Evolutionary conservation across 64 coral and sea anemone species (phyloP).

Genomic region (Pachyseris speciosa): DNA sequence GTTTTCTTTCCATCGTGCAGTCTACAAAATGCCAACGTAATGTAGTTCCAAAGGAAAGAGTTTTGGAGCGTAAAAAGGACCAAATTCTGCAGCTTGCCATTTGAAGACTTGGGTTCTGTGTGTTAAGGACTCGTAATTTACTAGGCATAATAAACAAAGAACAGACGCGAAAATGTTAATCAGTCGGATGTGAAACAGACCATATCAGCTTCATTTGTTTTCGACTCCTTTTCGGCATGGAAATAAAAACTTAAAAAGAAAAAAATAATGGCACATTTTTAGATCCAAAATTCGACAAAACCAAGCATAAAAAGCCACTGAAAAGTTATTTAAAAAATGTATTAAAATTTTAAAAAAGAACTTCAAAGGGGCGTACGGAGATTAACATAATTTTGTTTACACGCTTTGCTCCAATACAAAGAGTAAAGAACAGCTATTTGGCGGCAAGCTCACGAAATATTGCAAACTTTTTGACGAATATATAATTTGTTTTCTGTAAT

Average conservation of each 20-base stretch:
- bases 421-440: background rate
- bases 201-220: background rate
- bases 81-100: no score
- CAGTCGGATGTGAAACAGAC: background rate
- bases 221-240: background rate
- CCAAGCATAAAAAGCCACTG: no score
- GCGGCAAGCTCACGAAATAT: background rate
- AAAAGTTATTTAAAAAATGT: no score
- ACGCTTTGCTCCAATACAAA: background rate
- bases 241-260: background rate
- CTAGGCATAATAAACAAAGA: background rate
- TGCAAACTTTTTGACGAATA: background rate
- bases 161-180: background rate
- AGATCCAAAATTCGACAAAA: background rate
- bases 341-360: background rate
- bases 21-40: no score
- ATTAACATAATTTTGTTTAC: slow-evolving; percentile 51
- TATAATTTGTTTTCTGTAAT: background rate
- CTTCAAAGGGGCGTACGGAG: background rate
- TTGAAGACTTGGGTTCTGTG: no score
- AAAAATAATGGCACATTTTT: background rate
- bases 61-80: no score
- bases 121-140: background rate
- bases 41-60: no score
- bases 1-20: no score